phyloP scores from a whole-genome alignment of 2,888 invertebrate genomes.

The Erpobdella octoculata region DNA sequence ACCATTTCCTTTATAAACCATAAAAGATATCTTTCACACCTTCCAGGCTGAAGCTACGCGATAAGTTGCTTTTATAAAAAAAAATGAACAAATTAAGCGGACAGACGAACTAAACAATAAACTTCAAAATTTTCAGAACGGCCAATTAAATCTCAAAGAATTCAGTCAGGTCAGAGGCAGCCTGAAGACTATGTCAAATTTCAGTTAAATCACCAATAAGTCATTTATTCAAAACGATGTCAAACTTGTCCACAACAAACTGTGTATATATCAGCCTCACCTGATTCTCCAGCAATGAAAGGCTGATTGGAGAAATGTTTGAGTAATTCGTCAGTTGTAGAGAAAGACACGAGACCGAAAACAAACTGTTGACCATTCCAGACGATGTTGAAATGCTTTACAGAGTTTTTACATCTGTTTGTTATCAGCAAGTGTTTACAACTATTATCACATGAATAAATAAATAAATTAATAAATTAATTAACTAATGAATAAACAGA shows the following conservation, averaged over 20 bases:
- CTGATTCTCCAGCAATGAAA: slow-evolving; percentile 47
- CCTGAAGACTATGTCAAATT: background rate
- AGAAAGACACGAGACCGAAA: slow-evolving; percentile 48
- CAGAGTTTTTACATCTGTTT: slow-evolving; percentile 45
- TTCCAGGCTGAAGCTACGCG: no score
- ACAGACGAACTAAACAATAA: no score
- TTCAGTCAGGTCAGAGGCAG: background rate
- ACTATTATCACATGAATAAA: background rate
- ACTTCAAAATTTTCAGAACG: no score
- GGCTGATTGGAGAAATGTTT: slow-evolving; percentile 48
- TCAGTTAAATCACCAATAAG: background rate
- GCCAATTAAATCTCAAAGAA: no score
- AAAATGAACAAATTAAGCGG: no score
- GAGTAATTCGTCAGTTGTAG: slow-evolving; percentile 41
- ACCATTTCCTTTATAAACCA: no score
- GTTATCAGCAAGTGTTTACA: background rate
- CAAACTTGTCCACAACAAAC: no score
- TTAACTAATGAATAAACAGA: background rate
- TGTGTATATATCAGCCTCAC: slow-evolving; percentile 39
- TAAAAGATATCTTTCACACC: no score
- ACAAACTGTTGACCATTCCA: slow-evolving; percentile 41
- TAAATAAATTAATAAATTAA: background rate
- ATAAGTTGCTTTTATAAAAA: no score
- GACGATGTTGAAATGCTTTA: slow-evolving; percentile 46
- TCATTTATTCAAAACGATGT: background rate